phyloP scores from a whole-genome alignment of 2,797 vertebrate genomes.

The Tenualosa thibaudeaui region DNA sequence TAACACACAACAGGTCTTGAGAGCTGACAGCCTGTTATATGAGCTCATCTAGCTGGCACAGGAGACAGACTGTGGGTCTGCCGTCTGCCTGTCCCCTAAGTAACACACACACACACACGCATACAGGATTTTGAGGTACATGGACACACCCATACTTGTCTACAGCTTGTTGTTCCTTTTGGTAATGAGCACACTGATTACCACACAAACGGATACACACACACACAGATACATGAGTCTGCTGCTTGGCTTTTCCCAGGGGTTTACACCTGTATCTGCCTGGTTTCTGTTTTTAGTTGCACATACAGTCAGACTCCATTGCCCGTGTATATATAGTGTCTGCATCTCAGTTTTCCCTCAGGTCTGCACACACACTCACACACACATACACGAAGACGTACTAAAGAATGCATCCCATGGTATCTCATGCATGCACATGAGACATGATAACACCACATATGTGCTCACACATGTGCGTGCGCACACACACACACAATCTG shows the following conservation, averaged over 20 bases:
- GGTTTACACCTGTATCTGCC: not conserved
- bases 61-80: constrained; percentile 10
- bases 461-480: not conserved
- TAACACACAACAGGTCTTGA: constrained; percentile 10
- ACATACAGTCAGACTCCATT: not conserved
- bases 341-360: not conserved
- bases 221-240: not conserved
- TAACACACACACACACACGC: not conserved
- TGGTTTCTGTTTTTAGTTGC: not conserved
- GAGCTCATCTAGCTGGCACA: constrained; percentile 8
- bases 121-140: not conserved
- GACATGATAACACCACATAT: not conserved
- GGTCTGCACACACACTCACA: not conserved
- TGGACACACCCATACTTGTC: not conserved
- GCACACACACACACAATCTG: constrained; percentile 4
- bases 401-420: not conserved
- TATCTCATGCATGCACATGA: not conserved
- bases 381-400: not conserved
- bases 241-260: no score
- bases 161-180: not conserved
- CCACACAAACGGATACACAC: not conserved
- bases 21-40: constrained; percentile 23
- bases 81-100: not conserved
- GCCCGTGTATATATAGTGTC: not conserved
- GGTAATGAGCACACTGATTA: not conserved